phyloP scores from a whole-genome alignment of 2,888 invertebrate species.

The Pherbina coryleti region DNA sequence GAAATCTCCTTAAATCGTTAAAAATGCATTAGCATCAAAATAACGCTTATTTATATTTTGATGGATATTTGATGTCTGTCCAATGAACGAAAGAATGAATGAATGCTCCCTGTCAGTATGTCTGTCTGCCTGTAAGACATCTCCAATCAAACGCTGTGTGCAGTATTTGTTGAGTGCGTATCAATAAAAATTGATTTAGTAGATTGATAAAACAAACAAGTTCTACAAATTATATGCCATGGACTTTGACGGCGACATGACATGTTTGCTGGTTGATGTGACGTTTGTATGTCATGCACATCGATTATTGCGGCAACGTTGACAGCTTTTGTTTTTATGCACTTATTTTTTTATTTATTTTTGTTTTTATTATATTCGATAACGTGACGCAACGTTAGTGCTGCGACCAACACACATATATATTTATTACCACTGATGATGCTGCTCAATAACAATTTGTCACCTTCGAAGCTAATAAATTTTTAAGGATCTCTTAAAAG shows the following conservation, averaged over 20 bases:
- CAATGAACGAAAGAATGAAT: neutral
- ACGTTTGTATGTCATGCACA: neutral
- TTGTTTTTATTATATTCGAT: neutral
- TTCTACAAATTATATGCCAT: neutral
- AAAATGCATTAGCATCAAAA: constrained; percentile 40
- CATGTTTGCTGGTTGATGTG: neutral
- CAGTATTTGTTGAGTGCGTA: constrained; percentile 8
- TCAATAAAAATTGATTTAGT: constrained; percentile 39
- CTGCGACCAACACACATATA: neutral
- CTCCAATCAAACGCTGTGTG: neutral
- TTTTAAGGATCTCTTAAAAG: constrained; percentile 16
- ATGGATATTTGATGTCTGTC: constrained; percentile 33
- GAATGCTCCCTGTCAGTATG: neutral
- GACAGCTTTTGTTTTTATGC: neutral
- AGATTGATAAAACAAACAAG: constrained; percentile 30
- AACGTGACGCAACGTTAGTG: too few relatives aligned
- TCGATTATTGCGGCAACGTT: neutral
- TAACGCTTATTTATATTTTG: constrained; percentile 22
- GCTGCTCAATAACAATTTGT: constrained; percentile 32
- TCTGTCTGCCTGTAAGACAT: too few relatives aligned
- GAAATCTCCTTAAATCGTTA: constrained; percentile 35
- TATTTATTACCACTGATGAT: constrained; percentile 8
- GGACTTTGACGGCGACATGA: constrained; percentile 10
- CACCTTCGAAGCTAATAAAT: constrained; percentile 31
- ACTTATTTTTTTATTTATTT: neutral